Percentiles rank a stretch among this genome's conserved stretches.
Evolutionary conservation across 2,113 vertebrate species (phyloP).

Genomic region (Nothobranchius kuhntae): DNA sequence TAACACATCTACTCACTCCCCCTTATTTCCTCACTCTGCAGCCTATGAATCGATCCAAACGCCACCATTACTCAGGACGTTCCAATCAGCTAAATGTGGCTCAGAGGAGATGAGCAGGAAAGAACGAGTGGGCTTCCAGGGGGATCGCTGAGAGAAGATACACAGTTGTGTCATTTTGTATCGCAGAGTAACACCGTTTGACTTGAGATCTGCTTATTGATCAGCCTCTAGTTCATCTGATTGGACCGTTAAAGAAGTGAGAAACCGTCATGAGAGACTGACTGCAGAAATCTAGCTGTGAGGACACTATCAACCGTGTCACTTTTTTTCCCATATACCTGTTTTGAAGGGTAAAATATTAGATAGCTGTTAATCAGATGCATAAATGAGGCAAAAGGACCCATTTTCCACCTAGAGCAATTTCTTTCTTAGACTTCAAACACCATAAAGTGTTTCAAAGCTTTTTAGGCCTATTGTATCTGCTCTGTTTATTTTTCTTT

Average conservation of each 20-base stretch:
- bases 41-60: slow-evolving; percentile 48
- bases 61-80: slow-evolving; percentile 33
- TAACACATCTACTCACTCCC: slow-evolving; percentile 32
- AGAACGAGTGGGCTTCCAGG: not conserved
- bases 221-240: slow-evolving; percentile 18
- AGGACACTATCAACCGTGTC: slow-evolving; percentile 1
- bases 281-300: slow-evolving; percentile 2
- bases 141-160: slow-evolving; percentile 11
- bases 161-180: slow-evolving; percentile 3
- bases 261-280: slow-evolving; percentile 25
- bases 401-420: not conserved
- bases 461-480: not conserved
- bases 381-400: slow-evolving; percentile 17
- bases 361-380: slow-evolving; percentile 7
- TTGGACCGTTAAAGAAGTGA: slow-evolving; percentile 11
- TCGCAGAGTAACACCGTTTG: slow-evolving; percentile 18
- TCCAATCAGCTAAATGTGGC: slow-evolving; percentile 50
- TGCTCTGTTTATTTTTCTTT: too few species aligned
- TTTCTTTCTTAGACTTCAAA: slow-evolving; percentile 9
- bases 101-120: slow-evolving; percentile 30
- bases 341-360: slow-evolving; percentile 6
- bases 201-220: slow-evolving; percentile 42
- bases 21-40: slow-evolving; percentile 27
- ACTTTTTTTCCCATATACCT: slow-evolving; percentile 4
- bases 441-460: not conserved